Conservation (phyloP, 1,140 invertebrate species). For the Cotesia typhae region DNA sequence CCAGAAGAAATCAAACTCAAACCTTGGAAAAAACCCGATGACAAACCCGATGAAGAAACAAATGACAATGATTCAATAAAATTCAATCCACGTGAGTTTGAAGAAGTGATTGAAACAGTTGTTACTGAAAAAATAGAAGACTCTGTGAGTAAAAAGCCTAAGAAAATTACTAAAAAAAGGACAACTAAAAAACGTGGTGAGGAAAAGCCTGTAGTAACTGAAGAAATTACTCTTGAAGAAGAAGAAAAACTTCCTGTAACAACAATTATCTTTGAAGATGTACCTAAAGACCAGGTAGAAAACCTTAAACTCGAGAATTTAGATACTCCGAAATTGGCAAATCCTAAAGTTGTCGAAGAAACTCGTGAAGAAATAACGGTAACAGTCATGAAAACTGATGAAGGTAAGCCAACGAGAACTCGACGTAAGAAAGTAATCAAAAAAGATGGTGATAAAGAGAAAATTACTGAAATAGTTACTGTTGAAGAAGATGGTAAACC, state of each 20-base stretch:
- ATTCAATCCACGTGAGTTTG: slow-evolving; percentile 50
- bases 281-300: slow-evolving; percentile 22
- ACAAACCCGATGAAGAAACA: slow-evolving; percentile 43
- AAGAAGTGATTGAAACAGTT: slow-evolving; percentile 57
- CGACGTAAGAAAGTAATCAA: slow-evolving; percentile 53
- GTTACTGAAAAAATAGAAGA: slow-evolving; percentile 50
- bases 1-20: slow-evolving; percentile 42
- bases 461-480: slow-evolving; percentile 61
- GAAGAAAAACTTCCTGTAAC: slow-evolving; percentile 44
- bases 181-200: slow-evolving; percentile 35
- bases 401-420: slow-evolving; percentile 37
- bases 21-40: slow-evolving; percentile 42
- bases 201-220: slow-evolving; percentile 47
- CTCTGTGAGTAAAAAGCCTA: slow-evolving; percentile 46
- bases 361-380: slow-evolving; percentile 39
- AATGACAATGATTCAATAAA: slow-evolving; percentile 39
- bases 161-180: slow-evolving; percentile 33
- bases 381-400: slow-evolving; percentile 46
- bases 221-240: slow-evolving; percentile 58
- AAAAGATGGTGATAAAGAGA: slow-evolving; percentile 58
- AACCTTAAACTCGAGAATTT: slow-evolving; percentile 27
- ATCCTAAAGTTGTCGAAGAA: slow-evolving; percentile 41
- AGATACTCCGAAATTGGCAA: slow-evolving; percentile 11
- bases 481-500: slow-evolving; percentile 59
- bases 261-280: slow-evolving; percentile 16